Evolutionary conservation across 2,113 vertebrate genomes (phyloP).

Genomic region (Pteruthius melanotis): DNA sequence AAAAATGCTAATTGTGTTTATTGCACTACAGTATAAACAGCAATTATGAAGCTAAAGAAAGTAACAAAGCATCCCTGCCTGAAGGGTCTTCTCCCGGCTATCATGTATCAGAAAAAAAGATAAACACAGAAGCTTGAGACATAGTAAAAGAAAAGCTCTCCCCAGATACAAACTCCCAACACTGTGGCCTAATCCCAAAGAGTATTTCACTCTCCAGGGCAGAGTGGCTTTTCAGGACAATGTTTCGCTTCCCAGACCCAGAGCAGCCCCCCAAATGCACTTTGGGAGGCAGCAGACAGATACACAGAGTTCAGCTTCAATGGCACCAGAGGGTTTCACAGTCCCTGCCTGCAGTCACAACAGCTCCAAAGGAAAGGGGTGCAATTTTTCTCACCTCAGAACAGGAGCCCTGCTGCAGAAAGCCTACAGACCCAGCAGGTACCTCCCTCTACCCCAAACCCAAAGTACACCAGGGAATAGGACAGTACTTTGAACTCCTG

Average conservation of each 20-base stretch:
- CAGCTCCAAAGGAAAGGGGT: neutral
- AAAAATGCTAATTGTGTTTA: neutral
- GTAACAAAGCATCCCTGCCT: neutral
- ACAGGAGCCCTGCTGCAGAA: neutral
- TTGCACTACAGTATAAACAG: neutral
- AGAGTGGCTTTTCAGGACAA: neutral
- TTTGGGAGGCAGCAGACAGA: neutral
- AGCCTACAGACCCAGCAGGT: neutral
- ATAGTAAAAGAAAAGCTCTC: neutral
- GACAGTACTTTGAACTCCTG: neutral
- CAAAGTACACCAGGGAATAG: neutral
- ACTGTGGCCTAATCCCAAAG: rapidly evolving
- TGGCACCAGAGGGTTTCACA: neutral
- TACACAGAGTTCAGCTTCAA: neutral
- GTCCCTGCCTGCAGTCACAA: neutral
- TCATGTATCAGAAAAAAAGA: neutral
- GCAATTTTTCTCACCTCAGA: neutral
- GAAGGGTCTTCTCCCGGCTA: neutral
- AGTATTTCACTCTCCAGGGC: neutral
- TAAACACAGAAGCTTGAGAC: neutral
- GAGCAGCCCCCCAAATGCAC: neutral
- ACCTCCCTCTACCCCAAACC: neutral
- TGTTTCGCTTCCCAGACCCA: neutral
- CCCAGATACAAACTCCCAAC: neutral
- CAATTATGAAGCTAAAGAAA: constrained; percentile 10